These are phyloP conservation scores for Choristoneura fumiferana DNA, from an alignment of 1,140 invertebrate species.

Conservation along the genomic window DNA sequence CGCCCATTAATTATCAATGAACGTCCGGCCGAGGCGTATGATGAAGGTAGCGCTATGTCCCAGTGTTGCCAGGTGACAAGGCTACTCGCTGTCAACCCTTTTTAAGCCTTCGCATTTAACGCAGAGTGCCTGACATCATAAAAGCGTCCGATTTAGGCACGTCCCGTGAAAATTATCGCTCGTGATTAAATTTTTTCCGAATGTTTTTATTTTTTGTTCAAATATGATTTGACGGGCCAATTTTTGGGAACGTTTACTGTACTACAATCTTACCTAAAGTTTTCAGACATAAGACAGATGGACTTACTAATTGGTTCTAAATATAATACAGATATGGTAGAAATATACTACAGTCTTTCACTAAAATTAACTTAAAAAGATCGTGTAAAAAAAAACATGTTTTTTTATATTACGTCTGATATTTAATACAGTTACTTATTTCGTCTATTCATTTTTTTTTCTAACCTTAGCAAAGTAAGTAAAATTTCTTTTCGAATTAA, in stretches of 20 bases:
- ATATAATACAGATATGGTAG: no score
- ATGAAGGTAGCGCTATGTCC: conserved; percentile 70
- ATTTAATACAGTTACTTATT: no score
- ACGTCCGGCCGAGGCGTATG: conserved; percentile 64
- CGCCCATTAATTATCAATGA: conserved; percentile 78
- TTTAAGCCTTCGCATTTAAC: conserved; percentile 74
- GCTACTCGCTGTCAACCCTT: conserved; percentile 72
- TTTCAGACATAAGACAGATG: no score
- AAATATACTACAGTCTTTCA: no score
- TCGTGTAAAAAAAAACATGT: no score
- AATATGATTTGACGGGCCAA: conserved; percentile 1
- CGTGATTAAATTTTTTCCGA: conserved; percentile 66
- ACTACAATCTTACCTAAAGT: no score
- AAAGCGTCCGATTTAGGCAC: conserved; percentile 72
- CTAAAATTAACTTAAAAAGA: no score
- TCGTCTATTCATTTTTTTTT: no score
- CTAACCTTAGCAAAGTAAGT: not conserved
- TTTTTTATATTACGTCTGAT: no score
- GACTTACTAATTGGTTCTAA: no score
- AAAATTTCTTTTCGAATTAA: not conserved
- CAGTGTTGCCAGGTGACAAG: conserved; percentile 73
- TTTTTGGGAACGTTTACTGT: not conserved
- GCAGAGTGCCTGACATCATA: conserved; percentile 73
- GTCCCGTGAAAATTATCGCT: conserved; percentile 59
- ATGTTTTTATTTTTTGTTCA: conserved; percentile 22